phyloP scores from a whole-genome alignment of 2,113 vertebrate species.

The Cinclus mexicanus region DNA sequence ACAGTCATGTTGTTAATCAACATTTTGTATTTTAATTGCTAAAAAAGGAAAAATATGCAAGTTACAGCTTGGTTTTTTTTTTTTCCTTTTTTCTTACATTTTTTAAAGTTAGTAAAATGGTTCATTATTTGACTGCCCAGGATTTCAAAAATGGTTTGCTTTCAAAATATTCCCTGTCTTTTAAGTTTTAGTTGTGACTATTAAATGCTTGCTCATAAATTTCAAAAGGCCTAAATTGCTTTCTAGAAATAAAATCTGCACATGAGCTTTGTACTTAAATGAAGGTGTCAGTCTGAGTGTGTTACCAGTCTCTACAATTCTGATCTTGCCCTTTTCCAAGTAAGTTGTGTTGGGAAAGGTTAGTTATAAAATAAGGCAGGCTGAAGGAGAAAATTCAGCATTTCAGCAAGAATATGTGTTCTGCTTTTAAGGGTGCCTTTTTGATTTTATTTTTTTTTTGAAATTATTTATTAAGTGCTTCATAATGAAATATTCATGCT shows the following conservation, averaged over 20 bases:
- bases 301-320: not conserved
- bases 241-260: not conserved
- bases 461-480: not conserved
- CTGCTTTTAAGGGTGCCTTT: fast-evolving
- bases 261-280: not conserved
- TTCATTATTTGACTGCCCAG: not conserved
- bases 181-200: not conserved
- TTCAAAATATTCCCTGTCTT: not conserved
- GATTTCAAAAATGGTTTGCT: not conserved
- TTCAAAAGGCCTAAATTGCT: not conserved
- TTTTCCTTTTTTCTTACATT: not conserved
- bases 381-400: not conserved
- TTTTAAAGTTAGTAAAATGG: not conserved
- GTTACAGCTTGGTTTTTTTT: not conserved
- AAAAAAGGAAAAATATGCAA: not conserved
- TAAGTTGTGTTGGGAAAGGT: not conserved
- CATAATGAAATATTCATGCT: not conserved
- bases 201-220: not conserved
- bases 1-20: not conserved
- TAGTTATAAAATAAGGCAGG: not conserved
- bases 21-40: not conserved
- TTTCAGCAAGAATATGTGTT: not conserved
- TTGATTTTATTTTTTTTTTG: not conserved
- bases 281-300: not conserved
- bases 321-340: not conserved